A percentile compares a stretch with the other conserved stretches of the same genome.
phyloP scores from a whole-genome alignment of 2,113 vertebrate genomes.

The Vombatus ursinus region DNA sequence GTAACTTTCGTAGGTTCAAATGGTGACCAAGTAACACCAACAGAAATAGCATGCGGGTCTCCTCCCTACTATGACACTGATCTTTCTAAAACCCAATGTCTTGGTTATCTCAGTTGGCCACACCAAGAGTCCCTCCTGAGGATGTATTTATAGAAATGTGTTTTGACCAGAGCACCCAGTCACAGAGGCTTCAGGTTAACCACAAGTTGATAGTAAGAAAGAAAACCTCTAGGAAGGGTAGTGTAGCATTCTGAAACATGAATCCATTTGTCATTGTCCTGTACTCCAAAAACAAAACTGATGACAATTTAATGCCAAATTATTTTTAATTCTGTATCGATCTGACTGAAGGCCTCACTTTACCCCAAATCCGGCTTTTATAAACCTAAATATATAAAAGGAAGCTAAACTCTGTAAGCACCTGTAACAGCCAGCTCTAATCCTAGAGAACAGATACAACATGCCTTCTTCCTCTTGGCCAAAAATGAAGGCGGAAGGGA shows the following conservation, averaged over 20 bases:
- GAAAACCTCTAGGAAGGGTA: background rate
- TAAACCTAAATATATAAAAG: background rate
- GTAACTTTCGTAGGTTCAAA: background rate
- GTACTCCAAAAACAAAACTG: slow-evolving; percentile 43
- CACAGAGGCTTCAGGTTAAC: background rate
- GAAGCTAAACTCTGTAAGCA: background rate
- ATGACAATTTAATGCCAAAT: slow-evolving; percentile 10
- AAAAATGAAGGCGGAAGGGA: background rate
- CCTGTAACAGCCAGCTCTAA: background rate
- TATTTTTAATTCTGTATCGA: slow-evolving; percentile 8
- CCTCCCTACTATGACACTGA: background rate
- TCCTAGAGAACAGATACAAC: background rate
- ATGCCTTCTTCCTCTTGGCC: background rate
- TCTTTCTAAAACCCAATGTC: background rate
- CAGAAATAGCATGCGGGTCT: background rate
- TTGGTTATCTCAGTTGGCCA: background rate
- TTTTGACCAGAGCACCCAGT: background rate
- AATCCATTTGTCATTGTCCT: slow-evolving; percentile 5
- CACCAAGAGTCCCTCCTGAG: background rate
- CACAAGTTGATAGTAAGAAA: background rate
- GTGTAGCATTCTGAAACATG: slow-evolving; percentile 3
- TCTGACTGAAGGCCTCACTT: background rate
- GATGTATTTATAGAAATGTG: background rate
- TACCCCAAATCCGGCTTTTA: background rate
- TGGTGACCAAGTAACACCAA: background rate